Conservation (phyloP, 2,113 vertebrate genomes). For the Nibea coibor region DNA sequence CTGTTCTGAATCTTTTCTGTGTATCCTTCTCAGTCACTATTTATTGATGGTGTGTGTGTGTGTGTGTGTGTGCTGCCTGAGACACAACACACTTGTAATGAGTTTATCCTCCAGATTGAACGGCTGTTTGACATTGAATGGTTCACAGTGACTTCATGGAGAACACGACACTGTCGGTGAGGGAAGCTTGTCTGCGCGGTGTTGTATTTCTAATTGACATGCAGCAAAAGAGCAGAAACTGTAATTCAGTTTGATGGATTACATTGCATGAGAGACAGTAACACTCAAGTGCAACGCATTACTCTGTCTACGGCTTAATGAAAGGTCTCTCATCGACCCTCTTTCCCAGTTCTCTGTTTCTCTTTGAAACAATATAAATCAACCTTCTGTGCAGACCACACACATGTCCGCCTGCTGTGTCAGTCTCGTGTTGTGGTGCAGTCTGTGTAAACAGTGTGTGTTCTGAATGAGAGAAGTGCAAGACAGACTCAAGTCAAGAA, state of each 20-base stretch:
- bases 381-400: slow-evolving; percentile 16
- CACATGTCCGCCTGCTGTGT: slow-evolving; percentile 16
- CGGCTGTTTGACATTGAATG: slow-evolving; percentile 53
- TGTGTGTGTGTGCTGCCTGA: background rate
- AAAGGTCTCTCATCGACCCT: background rate
- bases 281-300: slow-evolving; percentile 17
- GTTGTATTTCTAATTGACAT: slow-evolving; percentile 34
- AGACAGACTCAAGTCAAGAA: slow-evolving; percentile 18
- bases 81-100: slow-evolving; percentile 52
- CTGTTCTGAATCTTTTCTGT: slow-evolving; percentile 10
- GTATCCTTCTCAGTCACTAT: slow-evolving; percentile 2
- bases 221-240: slow-evolving; percentile 18
- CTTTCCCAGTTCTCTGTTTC: background rate
- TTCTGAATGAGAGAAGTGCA: slow-evolving; percentile 1
- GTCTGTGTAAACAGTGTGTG: slow-evolving; percentile 49
- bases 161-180: slow-evolving; percentile 31
- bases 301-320: slow-evolving; percentile 8
- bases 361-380: slow-evolving; percentile 16
- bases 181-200: background rate
- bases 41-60: no score
- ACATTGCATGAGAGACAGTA: background rate
- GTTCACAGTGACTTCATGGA: slow-evolving; percentile 30
- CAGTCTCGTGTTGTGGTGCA: slow-evolving; percentile 14
- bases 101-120: slow-evolving; percentile 47
- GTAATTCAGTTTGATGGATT: slow-evolving; percentile 5